Evolutionary conservation across 2,797 vertebrate genomes (phyloP).

Genomic region (Myotis vivesi): DNA sequence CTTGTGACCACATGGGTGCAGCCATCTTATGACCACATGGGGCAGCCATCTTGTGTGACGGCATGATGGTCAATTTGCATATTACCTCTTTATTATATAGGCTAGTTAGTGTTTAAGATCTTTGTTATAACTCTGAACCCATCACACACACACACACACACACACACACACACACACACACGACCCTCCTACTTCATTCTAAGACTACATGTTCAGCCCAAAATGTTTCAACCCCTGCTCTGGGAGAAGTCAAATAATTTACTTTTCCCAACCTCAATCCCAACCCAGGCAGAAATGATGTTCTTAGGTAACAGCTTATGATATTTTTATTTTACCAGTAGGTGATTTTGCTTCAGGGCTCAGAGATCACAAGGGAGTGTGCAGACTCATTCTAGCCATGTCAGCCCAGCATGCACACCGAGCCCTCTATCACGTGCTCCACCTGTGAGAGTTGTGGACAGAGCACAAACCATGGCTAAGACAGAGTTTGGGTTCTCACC

Average conservation of each 20-base stretch:
- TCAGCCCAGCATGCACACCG: no score
- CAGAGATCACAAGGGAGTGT: neutral
- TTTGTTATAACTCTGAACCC: neutral
- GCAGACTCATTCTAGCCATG: neutral
- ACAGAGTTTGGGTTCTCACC: neutral
- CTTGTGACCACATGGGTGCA: no score
- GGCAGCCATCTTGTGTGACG: no score
- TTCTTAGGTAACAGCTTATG: neutral
- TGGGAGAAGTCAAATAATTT: neutral
- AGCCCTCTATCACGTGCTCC: accelerated
- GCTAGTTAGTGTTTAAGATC: neutral
- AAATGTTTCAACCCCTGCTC: neutral
- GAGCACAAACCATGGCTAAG: neutral
- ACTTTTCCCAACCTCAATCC: neutral
- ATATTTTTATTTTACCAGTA: conserved; percentile 8
- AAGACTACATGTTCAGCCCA: neutral
- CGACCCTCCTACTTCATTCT: neutral
- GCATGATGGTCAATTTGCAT: no score
- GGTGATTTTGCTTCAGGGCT: neutral
- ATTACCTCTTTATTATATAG: no score
- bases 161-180: neutral
- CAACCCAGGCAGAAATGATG: neutral
- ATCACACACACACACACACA: neutral
- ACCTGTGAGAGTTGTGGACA: no score
- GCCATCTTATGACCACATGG: no score